Evolutionary conservation across 2,888 invertebrate species (phyloP), one percentile per base, ranked within the genome.

Genomic region (Apomyelois bistriatella): DNA sequence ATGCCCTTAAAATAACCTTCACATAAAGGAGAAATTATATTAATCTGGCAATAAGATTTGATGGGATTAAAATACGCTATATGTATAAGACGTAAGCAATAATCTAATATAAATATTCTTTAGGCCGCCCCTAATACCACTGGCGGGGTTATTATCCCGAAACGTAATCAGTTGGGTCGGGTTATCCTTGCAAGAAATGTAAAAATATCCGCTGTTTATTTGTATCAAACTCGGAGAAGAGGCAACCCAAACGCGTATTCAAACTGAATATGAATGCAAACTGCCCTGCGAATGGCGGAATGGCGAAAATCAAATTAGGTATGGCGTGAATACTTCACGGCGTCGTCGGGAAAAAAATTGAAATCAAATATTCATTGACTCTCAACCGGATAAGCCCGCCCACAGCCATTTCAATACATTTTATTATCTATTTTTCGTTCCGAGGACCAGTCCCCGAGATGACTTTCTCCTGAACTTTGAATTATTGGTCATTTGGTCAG

Each of bases 281-380:
- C 87, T 87, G 88, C 88, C 85, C 72, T 71, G 76, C 84, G 82
- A 89, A 89, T 80, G 84, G 82, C 78, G 81, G 67, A 89, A 90
- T 86, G 87, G 90, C 85, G 85, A 87, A 88, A 90, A 90, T 89
- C 90, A 90, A 90, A 90, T 90, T 90, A 90, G 90, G 90, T 89
- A 89, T 86, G 80, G 89, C 86, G 87, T 82, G 86, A 89, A 89
- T 90, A 88, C 90, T 90, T 90, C 90, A 90, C 89, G 86, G 88
- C 78, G 84, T 86, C 85, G 88, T 79, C 79, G 86, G 79, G 76
- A 83, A 88, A 89, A 88, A 90, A 90, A 90, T 90, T 90, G 90
- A 90, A 90, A 90, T 90, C 90, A 90, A 90, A 89, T 90, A 90
- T 90, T 90, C 90, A 90, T 90, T 85, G 90, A 88, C 85, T 90